Evolutionary conservation across 2,113 vertebrate genomes (phyloP).

Genomic region (Siphamia tubifer): DNA sequence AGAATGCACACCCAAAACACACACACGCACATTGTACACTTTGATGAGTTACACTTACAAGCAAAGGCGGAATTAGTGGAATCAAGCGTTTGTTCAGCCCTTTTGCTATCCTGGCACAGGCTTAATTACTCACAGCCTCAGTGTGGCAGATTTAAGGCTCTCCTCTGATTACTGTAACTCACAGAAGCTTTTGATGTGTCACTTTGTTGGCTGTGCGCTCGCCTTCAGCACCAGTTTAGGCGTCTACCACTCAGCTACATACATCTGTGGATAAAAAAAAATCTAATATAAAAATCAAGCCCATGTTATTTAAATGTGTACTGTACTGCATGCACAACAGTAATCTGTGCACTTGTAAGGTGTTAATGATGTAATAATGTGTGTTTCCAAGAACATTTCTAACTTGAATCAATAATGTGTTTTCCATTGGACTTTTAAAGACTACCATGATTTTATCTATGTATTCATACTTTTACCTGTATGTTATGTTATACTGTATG

Average conservation of each 20-base stretch:
- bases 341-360: no score
- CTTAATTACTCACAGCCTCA: conserved; percentile 61
- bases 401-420: no score
- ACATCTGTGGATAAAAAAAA: neutral
- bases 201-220: conserved; percentile 11
- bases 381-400: no score
- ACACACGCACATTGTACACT: neutral
- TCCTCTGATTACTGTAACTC: conserved; percentile 54
- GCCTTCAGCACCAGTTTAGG: neutral
- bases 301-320: neutral
- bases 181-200: conserved; percentile 58
- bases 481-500: no score
- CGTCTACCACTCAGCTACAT: neutral
- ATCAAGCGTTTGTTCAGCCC: conserved; percentile 42
- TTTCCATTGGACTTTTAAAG: no score
- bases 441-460: no score
- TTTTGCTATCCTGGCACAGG: conserved; percentile 38
- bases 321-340: neutral
- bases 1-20: neutral
- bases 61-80: conserved; percentile 43
- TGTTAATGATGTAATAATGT: no score
- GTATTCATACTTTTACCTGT: no score
- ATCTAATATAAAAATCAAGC: neutral
- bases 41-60: conserved; percentile 35
- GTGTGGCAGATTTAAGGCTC: conserved; percentile 37